Evolutionary conservation across 2,113 vertebrate species (phyloP).

Genomic region (Oostethus manadensis): DNA sequence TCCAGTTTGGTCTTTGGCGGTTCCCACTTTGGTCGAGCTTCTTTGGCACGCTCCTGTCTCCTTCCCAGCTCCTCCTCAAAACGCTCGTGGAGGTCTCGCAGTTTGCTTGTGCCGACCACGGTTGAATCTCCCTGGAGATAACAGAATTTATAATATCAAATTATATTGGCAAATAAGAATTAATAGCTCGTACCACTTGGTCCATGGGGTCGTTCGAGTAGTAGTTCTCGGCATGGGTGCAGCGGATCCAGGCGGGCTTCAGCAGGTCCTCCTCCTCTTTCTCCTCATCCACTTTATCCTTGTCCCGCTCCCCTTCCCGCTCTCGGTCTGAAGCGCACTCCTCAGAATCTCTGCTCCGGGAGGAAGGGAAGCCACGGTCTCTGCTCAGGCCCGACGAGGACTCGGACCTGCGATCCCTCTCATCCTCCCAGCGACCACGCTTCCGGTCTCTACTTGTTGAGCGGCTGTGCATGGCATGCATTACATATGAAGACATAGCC

Average conservation of each 20-base stretch:
- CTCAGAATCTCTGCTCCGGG: slow-evolving; percentile 42
- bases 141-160: background rate
- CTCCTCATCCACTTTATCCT: slow-evolving; percentile 78
- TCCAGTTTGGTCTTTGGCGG: slow-evolving; percentile 95
- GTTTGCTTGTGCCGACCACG: slow-evolving; percentile 91
- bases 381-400: slow-evolving; percentile 42
- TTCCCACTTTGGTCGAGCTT: slow-evolving; percentile 84
- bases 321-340: slow-evolving; percentile 37
- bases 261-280: slow-evolving; percentile 84
- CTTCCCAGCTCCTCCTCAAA: slow-evolving; percentile 89
- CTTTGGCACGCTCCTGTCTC: slow-evolving; percentile 86
- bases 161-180: background rate
- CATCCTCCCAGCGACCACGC: slow-evolving; percentile 85
- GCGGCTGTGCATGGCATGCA: slow-evolving; percentile 37
- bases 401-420: slow-evolving; percentile 72
- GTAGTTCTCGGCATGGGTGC: slow-evolving; percentile 93
- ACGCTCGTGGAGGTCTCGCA: slow-evolving; percentile 85
- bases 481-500: background rate
- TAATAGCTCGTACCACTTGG: slow-evolving; percentile 82
- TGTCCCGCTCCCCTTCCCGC: slow-evolving; percentile 53
- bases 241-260: slow-evolving; percentile 95
- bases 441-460: slow-evolving; percentile 88
- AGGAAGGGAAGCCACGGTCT: slow-evolving; percentile 50
- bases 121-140: slow-evolving; percentile 87
- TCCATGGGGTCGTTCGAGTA: slow-evolving; percentile 98